Percentiles rank a stretch among this genome's conserved stretches.
Conservation (phyloP, 1,140 invertebrate species). For the Pseudomyrmex sp. region DNA sequence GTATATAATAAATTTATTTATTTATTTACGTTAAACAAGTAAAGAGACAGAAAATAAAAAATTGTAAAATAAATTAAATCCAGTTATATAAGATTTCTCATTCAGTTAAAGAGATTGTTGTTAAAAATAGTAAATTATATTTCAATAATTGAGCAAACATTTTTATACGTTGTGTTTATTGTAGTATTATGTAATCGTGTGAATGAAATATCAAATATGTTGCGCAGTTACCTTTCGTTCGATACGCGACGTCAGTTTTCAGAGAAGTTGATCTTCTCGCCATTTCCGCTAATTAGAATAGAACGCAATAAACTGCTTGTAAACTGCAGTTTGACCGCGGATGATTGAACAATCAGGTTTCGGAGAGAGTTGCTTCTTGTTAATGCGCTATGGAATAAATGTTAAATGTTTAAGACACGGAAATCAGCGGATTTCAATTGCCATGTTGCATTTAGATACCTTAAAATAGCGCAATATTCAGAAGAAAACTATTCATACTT, state of each 20-base stretch:
- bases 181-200: neutral
- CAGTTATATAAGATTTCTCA: too few relatives aligned
- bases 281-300: neutral
- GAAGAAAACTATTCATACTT: too few relatives aligned
- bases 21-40: too few relatives aligned
- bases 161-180: neutral
- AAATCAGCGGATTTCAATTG: too few relatives aligned
- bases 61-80: neutral
- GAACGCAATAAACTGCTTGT: neutral
- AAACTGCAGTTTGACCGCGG: neutral
- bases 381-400: slow-evolving; percentile 15
- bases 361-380: neutral
- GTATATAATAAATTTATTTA: too few relatives aligned
- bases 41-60: too few relatives aligned
- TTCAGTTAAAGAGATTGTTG: neutral
- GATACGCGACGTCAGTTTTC: neutral
- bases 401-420: slow-evolving; percentile 2
- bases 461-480: too few relatives aligned
- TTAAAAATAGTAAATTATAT: neutral
- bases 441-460: too few relatives aligned
- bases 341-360: slow-evolving; percentile 19
- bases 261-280: neutral
- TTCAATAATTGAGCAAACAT: neutral
- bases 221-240: neutral
- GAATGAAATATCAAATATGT: neutral